Percentiles rank a stretch among this genome's conserved stretches.
Evolutionary conservation across 2,113 vertebrate genomes (phyloP).

Genomic region (Chlamydotis undulata): DNA sequence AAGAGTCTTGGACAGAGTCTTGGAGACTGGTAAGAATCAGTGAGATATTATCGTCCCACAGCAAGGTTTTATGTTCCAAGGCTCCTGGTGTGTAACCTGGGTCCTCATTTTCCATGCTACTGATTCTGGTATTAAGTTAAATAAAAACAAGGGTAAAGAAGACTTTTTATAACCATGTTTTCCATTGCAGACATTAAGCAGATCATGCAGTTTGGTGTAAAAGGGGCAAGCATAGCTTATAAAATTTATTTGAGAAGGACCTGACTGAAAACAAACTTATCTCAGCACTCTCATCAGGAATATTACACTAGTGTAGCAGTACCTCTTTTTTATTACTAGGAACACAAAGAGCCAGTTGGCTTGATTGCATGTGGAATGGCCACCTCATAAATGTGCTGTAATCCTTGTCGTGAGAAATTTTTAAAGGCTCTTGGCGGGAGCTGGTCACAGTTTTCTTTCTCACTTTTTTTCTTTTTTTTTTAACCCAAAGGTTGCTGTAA

Average conservation of each 20-base stretch:
- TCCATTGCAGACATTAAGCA: constrained; percentile 14
- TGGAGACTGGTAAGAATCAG: constrained; percentile 44
- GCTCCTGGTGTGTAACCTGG: constrained; percentile 25
- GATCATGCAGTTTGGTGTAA: background rate
- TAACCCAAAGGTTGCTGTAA: background rate
- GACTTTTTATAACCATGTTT: background rate
- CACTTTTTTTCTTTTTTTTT: background rate
- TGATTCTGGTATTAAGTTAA: constrained; percentile 4
- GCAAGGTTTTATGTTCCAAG: constrained; percentile 45
- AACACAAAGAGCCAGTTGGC: background rate
- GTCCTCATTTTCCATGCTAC: constrained; percentile 31
- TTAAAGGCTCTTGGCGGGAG: background rate
- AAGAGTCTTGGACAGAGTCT: constrained; percentile 13
- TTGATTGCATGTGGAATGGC: background rate
- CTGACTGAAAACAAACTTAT: background rate
- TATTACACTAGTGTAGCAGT: background rate
- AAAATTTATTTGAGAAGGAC: constrained; percentile 19
- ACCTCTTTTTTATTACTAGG: constrained; percentile 4
- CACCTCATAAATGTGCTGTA: constrained; percentile 32
- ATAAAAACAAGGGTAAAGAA: constrained; percentile 12
- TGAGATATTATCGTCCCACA: constrained; percentile 36
- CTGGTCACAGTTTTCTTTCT: background rate
- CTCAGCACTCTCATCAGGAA: constrained; percentile 9
- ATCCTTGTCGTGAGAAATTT: constrained; percentile 10
- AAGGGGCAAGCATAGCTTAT: background rate